These are phyloP conservation scores for Ormyrus rosae DNA, from an alignment of 2,888 invertebrate genomes.

Conservation along the genomic window DNA sequence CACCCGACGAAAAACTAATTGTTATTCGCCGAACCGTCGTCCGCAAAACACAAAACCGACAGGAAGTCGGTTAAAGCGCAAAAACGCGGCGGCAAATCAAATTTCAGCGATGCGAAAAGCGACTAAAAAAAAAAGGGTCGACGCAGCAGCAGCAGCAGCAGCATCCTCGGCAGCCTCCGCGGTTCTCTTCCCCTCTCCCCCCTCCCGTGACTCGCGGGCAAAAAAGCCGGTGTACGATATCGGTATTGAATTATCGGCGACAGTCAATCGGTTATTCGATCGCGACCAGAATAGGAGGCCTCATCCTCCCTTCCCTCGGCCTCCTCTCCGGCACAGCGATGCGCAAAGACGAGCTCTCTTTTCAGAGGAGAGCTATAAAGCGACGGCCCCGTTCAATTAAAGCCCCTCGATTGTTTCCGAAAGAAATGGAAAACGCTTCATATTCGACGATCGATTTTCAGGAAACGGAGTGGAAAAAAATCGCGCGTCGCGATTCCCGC, in stretches of 20 bases:
- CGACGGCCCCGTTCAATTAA: background rate
- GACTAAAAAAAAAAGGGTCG: constrained; percentile 1
- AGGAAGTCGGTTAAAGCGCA: constrained; percentile 11
- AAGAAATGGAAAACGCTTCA: no score
- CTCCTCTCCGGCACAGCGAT: constrained; percentile 12
- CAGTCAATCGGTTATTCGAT: constrained; percentile 47
- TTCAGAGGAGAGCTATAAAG: background rate
- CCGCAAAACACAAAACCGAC: constrained; percentile 34
- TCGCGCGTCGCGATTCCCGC: no score
- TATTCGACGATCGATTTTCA: no score
- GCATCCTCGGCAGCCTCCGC: background rate
- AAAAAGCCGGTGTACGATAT: constrained; percentile 40
- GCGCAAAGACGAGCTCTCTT: constrained; percentile 15
- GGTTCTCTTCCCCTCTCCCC: background rate
- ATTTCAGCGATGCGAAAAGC: constrained; percentile 30
- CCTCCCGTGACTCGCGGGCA: background rate
- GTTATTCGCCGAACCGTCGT: no score
- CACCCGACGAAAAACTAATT: no score
- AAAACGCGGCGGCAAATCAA: constrained; percentile 37
- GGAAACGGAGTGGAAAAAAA: no score
- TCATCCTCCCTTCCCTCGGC: no score
- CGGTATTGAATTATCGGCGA: constrained; percentile 53
- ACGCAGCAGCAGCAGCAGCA: background rate
- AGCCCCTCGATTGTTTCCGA: background rate
- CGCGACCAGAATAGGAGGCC: constrained; percentile 30